Conservation (phyloP, 2,113 vertebrate species). For the Laticauda colubrina region DNA sequence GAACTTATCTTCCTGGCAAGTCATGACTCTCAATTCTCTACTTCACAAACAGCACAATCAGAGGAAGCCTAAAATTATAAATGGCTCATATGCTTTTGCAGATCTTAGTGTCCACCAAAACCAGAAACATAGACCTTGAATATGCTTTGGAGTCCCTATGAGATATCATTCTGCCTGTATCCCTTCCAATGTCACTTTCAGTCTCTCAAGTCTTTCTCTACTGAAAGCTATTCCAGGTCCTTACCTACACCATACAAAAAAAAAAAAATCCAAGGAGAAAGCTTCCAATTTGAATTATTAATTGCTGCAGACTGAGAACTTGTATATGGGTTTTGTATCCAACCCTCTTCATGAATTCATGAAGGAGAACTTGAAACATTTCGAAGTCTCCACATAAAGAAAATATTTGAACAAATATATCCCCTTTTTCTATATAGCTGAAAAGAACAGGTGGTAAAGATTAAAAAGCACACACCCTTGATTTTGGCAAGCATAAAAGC, state of each 20-base stretch:
- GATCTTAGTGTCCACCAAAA: background rate
- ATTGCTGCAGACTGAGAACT: background rate
- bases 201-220: background rate
- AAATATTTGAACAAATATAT: background rate
- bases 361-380: background rate
- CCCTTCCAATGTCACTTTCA: background rate
- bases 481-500: slow-evolving; percentile 18
- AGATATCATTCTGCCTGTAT: background rate
- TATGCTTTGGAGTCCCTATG: background rate
- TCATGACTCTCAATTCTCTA: background rate
- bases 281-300: background rate
- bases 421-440: background rate
- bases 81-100: background rate
- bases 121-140: too few species aligned
- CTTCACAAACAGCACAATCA: background rate
- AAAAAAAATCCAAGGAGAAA: background rate
- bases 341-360: background rate
- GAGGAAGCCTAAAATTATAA: background rate
- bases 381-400: background rate
- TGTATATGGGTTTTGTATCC: background rate
- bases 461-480: background rate
- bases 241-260: background rate
- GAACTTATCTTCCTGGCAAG: background rate
- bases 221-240: background rate
- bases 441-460: background rate